Percentiles rank a stretch among this genome's conserved stretches.
These are phyloP conservation scores for Neodon shergylaensis DNA, from an alignment of 2,113 vertebrate genomes.

Conservation along the genomic window DNA sequence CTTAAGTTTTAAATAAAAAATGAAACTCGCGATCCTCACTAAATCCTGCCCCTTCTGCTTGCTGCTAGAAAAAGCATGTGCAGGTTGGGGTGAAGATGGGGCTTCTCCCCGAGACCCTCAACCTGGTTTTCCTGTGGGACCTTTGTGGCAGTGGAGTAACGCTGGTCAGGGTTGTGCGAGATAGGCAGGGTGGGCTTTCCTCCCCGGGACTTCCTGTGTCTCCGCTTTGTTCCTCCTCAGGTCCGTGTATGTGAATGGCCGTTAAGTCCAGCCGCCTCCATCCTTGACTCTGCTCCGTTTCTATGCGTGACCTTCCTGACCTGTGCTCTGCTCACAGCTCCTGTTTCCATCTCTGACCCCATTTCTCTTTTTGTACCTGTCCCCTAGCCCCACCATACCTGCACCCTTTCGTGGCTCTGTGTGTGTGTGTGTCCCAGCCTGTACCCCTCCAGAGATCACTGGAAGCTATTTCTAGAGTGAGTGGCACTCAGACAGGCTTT, in stretches of 20 bases:
- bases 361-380: background rate
- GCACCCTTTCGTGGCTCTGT: background rate
- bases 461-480: background rate
- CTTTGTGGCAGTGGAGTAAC: background rate
- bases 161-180: background rate
- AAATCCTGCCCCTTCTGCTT: background rate
- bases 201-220: background rate
- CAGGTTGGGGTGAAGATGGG: constrained; percentile 57
- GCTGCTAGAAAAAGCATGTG: constrained; percentile 53
- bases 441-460: background rate
- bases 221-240: background rate
- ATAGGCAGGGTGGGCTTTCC: background rate
- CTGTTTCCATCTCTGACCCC: background rate
- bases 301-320: background rate
- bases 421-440: background rate
- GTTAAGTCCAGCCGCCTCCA: background rate
- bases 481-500: background rate
- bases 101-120: background rate
- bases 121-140: background rate
- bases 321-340: background rate
- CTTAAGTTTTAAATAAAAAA: constrained; percentile 70
- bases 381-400: background rate
- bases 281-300: background rate
- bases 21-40: constrained; percentile 30
- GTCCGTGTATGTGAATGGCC: background rate